Evolutionary conservation across 2,113 vertebrate species (phyloP).

Genomic region (Pluvialis apricaria): DNA sequence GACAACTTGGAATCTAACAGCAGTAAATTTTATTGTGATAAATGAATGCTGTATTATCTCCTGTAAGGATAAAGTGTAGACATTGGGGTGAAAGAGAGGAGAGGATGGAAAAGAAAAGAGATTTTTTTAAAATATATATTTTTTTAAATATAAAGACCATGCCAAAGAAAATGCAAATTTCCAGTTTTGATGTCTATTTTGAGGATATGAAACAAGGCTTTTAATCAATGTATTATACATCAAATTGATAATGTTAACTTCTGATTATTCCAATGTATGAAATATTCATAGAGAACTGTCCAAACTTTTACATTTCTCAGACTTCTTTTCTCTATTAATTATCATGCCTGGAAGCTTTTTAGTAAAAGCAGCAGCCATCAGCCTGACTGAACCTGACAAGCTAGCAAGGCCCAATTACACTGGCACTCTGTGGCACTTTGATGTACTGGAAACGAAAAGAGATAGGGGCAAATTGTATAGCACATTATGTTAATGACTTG

Average conservation of each 20-base stretch:
- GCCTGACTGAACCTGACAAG: conserved; percentile 96
- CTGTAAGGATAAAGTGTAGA: conserved; percentile 26
- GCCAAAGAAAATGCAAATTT: conserved; percentile 78
- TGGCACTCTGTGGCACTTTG: conserved; percentile 89
- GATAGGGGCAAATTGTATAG: conserved; percentile 94
- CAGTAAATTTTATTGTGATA: conserved; percentile 12
- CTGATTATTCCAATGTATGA: conserved; percentile 93
- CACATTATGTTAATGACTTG: conserved; percentile 97
- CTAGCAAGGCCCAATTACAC: conserved; percentile 95
- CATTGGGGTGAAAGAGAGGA: background rate
- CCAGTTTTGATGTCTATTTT: conserved; percentile 77
- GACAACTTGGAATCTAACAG: background rate
- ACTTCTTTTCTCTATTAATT: conserved; percentile 88
- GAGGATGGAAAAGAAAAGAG: background rate
- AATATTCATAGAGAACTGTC: conserved; percentile 94
- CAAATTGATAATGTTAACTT: conserved; percentile 92
- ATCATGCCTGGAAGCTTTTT: conserved; percentile 93
- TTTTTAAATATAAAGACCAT: conserved; percentile 35
- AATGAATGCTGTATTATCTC: conserved; percentile 1
- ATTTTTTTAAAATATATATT: background rate
- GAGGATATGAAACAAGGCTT: conserved; percentile 76
- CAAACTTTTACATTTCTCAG: conserved; percentile 90
- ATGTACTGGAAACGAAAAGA: conserved; percentile 91
- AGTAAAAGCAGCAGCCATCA: conserved; percentile 88
- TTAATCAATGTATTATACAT: conserved; percentile 92